A percentile compares a stretch with the other conserved stretches of the same genome.
Evolutionary conservation across 2,113 vertebrate genomes (phyloP).

Genomic region (Odontophorus gujanensis): DNA sequence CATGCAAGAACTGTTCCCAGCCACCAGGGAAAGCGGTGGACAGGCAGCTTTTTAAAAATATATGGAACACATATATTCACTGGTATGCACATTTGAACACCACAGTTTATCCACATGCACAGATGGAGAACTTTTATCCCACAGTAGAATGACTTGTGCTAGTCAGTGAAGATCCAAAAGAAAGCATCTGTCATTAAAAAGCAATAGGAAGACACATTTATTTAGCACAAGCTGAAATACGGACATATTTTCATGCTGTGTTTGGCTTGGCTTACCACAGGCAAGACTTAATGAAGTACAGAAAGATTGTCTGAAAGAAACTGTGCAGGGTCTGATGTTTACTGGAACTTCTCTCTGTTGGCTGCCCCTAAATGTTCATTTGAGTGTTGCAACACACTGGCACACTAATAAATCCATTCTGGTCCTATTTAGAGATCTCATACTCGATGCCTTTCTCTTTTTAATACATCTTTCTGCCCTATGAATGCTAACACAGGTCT

Average conservation of each 20-base stretch:
- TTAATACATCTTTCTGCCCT: background rate
- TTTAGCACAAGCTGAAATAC: background rate
- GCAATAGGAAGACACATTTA: background rate
- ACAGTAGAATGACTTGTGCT: background rate
- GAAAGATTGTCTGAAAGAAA: background rate
- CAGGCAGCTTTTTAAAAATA: background rate
- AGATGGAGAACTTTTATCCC: background rate
- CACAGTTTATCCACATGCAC: background rate
- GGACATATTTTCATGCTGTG: background rate
- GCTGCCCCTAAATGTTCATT: background rate
- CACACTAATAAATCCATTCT: background rate
- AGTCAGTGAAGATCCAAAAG: background rate
- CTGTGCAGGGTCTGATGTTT: background rate
- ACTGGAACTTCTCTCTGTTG: background rate
- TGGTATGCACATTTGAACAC: background rate
- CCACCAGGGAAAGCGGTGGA: background rate
- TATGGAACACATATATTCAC: background rate
- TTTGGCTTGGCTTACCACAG: background rate
- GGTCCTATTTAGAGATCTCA: background rate
- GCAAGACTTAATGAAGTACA: background rate
- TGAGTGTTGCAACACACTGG: background rate
- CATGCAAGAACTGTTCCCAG: background rate
- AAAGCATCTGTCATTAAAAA: constrained; percentile 14
- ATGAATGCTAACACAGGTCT: background rate
- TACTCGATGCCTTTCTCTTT: background rate